Conservation (phyloP, 2,797 vertebrate genomes). For the Tinamus major region DNA sequence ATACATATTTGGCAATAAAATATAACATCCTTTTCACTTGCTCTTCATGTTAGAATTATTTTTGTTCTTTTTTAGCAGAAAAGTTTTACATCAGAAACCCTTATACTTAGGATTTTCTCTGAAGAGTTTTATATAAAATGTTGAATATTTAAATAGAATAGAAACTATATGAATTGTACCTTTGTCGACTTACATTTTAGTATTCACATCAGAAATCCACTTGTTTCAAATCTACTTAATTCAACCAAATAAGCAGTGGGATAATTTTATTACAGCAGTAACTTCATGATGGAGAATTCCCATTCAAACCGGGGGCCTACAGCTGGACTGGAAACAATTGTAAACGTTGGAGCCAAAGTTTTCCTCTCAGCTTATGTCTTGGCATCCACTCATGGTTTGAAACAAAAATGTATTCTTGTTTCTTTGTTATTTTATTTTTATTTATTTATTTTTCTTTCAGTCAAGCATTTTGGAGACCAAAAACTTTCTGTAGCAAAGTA, state of each 20-base stretch:
- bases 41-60: background rate
- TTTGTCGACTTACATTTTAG: background rate
- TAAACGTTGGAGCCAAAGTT: background rate
- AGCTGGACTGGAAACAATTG: background rate
- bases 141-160: background rate
- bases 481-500: background rate
- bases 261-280: background rate
- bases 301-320: background rate
- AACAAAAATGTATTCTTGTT: background rate
- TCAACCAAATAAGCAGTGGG: background rate
- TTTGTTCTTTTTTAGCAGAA: background rate
- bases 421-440: background rate
- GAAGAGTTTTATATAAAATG: background rate
- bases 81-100: background rate
- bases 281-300: background rate
- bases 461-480: background rate
- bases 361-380: background rate
- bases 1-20: background rate
- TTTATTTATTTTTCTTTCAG: background rate
- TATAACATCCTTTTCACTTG: background rate
- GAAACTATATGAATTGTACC: background rate
- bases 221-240: background rate
- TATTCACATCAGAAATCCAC: background rate
- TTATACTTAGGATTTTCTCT: background rate
- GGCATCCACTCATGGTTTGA: accelerated